A percentile compares a stretch with the other conserved stretches of the same genome.
Evolutionary conservation across 1,140 invertebrate species (phyloP).

Genomic region (Brachionus rotundiformis): DNA sequence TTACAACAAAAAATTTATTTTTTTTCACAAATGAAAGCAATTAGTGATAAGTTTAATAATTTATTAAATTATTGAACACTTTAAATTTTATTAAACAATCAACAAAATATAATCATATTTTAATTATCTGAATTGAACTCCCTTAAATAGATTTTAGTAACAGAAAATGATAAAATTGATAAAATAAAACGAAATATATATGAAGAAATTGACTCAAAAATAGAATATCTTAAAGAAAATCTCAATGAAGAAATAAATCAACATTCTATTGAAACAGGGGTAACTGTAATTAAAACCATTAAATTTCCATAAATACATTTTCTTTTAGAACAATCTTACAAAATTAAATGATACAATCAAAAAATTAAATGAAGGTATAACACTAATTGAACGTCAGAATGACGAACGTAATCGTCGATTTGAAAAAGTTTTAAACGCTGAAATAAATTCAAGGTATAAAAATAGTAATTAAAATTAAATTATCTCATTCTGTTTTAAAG

Average conservation of each 20-base stretch:
- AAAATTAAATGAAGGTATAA: conserved; percentile 61
- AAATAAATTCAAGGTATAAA: conserved; percentile 61
- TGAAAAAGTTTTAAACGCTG: conserved; percentile 61
- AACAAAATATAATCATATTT: too few relatives aligned
- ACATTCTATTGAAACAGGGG: not conserved
- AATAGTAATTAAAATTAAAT: not conserved
- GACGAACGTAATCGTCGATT: conserved; percentile 59
- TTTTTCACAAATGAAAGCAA: too few relatives aligned
- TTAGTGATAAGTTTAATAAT: too few relatives aligned
- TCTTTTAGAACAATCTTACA: not conserved
- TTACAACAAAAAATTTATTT: too few relatives aligned
- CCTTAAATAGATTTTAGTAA: not conserved
- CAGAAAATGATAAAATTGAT: not conserved
- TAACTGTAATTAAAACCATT: too few relatives aligned
- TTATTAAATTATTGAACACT: too few relatives aligned
- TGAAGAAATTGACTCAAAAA: not conserved
- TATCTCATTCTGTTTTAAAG: not conserved
- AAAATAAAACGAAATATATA: conserved; percentile 20
- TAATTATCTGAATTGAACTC: too few relatives aligned
- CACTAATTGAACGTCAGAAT: conserved; percentile 60
- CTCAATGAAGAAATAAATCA: not conserved
- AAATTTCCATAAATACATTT: too few relatives aligned
- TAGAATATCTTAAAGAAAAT: not conserved
- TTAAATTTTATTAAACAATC: too few relatives aligned
- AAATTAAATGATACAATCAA: conserved; percentile 60